Evolutionary conservation across 1,140 invertebrate genomes (phyloP).

Genomic region (Gryon sp.): DNA sequence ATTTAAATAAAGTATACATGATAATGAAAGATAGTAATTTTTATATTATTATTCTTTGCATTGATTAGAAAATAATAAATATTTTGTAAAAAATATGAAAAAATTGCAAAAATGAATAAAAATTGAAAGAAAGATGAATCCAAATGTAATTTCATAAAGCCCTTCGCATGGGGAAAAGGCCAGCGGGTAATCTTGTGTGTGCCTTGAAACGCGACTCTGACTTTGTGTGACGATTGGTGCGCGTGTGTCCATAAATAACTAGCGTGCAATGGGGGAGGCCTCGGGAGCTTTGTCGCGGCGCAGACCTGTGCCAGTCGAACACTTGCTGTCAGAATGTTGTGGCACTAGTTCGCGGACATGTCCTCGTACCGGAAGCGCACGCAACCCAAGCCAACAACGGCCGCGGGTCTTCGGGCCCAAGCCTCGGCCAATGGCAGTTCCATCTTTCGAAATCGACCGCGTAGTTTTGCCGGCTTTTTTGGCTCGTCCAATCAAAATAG

Average conservation of each 20-base stretch:
- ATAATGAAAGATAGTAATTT: no score
- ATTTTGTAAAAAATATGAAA: no score
- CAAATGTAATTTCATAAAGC: conserved; percentile 7
- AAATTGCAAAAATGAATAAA: no score
- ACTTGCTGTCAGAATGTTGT: conserved; percentile 69
- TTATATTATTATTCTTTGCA: no score
- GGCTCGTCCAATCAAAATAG: conserved; percentile 71
- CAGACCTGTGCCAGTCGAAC: conserved; percentile 69
- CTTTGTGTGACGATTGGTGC: conserved; percentile 68
- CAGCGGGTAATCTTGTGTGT: conserved; percentile 40
- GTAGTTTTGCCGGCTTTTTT: conserved; percentile 76
- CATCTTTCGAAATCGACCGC: conserved; percentile 77
- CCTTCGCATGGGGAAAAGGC: conserved; percentile 15
- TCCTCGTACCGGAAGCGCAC: conserved; percentile 74
- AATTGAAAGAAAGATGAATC: no score
- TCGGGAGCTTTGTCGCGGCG: conserved; percentile 65
- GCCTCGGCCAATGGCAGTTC: conserved; percentile 77
- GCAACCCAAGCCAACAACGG: conserved; percentile 76
- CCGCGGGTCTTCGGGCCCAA: conserved; percentile 76
- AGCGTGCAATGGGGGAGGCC: conserved; percentile 68
- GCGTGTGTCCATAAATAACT: conserved; percentile 75
- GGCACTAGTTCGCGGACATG: conserved; percentile 17
- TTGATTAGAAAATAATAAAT: no score
- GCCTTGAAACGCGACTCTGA: conserved; percentile 67
- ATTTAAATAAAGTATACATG: no score